These are phyloP conservation scores for Neodiprion pinetum DNA, from an alignment of 1,140 invertebrate genomes.

Conservation along the genomic window DNA sequence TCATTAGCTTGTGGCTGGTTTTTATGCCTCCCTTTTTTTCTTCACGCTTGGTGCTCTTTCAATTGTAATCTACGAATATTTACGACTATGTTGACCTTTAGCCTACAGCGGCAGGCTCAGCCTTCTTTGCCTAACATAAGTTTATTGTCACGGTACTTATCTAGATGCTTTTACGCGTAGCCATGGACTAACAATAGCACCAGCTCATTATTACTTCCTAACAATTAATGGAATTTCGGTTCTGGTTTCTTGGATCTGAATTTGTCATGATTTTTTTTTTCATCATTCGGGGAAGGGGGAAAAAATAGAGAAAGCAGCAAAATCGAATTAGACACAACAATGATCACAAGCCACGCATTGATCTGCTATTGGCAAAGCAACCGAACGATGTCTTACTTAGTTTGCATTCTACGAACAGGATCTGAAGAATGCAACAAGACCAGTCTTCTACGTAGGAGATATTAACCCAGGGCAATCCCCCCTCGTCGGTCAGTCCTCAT, in stretches of 20 bases:
- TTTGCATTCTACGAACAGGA: conserved; percentile 37
- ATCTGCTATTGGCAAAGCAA: not conserved
- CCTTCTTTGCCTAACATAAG: too few species aligned
- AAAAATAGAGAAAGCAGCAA: conserved; percentile 1
- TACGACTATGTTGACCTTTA: not conserved
- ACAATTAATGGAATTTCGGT: not conserved
- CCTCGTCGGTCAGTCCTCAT: conserved; percentile 46
- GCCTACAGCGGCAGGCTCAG: not conserved
- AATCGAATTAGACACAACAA: conserved; percentile 5
- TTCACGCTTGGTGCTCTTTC: not conserved
- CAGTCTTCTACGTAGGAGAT: conserved; percentile 60
- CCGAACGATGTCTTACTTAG: conserved; percentile 9
- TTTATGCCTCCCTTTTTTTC: too few species aligned
- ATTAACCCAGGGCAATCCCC: conserved; percentile 46
- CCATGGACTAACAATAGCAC: too few species aligned
- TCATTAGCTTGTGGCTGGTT: too few species aligned
- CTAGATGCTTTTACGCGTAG: too few species aligned
- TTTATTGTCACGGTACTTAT: too few species aligned
- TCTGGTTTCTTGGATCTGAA: not conserved
- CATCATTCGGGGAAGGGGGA: too few species aligned
- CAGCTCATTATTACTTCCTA: too few species aligned
- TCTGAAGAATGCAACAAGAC: conserved; percentile 54
- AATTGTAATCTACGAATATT: not conserved
- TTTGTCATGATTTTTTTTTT: not conserved
- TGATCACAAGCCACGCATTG: not conserved